phyloP scores from a whole-genome alignment of 1,140 invertebrate species.

The Procambarus clarkii region DNA sequence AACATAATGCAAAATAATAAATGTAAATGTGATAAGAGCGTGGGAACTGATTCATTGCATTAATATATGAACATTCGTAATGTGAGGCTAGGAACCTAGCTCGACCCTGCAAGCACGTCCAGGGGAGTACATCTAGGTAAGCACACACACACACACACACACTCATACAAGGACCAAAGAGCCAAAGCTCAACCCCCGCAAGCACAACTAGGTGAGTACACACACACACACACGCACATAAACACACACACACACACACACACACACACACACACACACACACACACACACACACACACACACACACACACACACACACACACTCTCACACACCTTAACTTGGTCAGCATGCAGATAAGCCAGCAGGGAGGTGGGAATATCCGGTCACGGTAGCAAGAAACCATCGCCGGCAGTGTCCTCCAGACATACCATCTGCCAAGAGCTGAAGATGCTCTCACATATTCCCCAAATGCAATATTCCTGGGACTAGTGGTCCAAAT shows the following conservation, averaged over 20 bases:
- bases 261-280: constrained; percentile 35
- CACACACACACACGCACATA: too few species aligned
- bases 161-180: too few species aligned
- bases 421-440: background rate
- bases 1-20: too few species aligned
- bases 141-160: too few species aligned
- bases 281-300: constrained; percentile 14
- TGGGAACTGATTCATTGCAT: too few species aligned
- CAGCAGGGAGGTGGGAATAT: background rate
- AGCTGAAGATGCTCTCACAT: constrained; percentile 9
- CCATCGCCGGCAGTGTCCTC: background rate
- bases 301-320: background rate
- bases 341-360: background rate
- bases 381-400: background rate
- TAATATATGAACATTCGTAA: too few species aligned
- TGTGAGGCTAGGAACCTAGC: too few species aligned
- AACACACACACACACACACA: constrained; percentile 11
- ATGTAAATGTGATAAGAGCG: too few species aligned
- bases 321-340: background rate
- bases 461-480: constrained; percentile 22
- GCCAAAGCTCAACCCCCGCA: too few species aligned
- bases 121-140: too few species aligned
- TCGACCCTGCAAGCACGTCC: too few species aligned
- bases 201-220: background rate
- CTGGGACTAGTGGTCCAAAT: constrained; percentile 34